Conservation (phyloP, 2,113 vertebrate genomes). For the Sakesphorus luctuosus region DNA sequence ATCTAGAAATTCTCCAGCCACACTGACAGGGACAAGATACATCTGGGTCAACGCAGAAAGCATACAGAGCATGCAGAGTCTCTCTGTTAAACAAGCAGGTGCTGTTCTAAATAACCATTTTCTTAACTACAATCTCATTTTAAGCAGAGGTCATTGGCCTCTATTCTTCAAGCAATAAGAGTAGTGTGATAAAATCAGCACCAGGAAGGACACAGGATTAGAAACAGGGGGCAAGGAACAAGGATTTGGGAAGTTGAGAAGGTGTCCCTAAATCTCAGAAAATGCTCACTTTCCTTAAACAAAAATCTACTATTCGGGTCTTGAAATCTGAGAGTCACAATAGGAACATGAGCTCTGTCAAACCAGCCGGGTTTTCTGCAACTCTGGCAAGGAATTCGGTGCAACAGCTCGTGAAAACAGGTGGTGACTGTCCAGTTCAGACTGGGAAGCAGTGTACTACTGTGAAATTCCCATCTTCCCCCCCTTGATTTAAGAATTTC, state of each 20-base stretch:
- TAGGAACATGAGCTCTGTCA: slow-evolving; percentile 7
- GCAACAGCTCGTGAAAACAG: slow-evolving; percentile 54
- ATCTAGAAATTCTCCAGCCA: neutral
- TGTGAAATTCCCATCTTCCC: slow-evolving; percentile 50
- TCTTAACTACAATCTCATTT: slow-evolving; percentile 6
- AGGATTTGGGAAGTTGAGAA: slow-evolving; percentile 23
- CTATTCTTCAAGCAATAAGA: neutral
- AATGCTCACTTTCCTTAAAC: slow-evolving; percentile 14
- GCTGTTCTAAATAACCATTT: neutral
- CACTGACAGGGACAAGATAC: neutral
- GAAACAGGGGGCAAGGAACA: neutral
- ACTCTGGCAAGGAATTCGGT: slow-evolving; percentile 33
- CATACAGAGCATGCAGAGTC: neutral
- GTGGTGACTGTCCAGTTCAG: slow-evolving; percentile 62
- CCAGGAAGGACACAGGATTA: slow-evolving; percentile 36
- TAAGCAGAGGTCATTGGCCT: neutral
- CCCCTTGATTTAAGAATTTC: slow-evolving; percentile 37
- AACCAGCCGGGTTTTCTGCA: slow-evolving; percentile 37
- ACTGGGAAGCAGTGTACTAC: slow-evolving; percentile 35
- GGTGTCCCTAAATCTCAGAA: slow-evolving; percentile 16
- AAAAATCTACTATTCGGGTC: slow-evolving; percentile 29
- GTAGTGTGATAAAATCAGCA: slow-evolving; percentile 27
- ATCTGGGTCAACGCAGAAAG: neutral
- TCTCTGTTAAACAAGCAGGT: neutral
- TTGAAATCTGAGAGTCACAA: slow-evolving; percentile 41